Evolutionary conservation across 1,140 invertebrate genomes (phyloP), one percentile per base, ranked within the genome.

Genomic region (Diorhabda carinulata): DNA sequence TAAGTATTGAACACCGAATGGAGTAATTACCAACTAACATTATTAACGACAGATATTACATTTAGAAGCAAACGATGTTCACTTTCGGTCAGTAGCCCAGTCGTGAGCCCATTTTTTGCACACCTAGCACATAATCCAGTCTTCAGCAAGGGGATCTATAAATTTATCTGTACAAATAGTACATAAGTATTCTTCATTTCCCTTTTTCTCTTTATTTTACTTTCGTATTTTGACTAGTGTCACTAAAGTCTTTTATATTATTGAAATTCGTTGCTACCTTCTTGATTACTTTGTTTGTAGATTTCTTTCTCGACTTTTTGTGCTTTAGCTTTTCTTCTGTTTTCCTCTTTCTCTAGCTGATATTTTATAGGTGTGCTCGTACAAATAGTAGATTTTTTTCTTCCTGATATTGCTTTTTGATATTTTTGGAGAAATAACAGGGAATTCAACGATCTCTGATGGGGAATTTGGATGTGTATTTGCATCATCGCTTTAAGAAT

Each of bases 71-170:
- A 61, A 61, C 60, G 7, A 61, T 61, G 60, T 61, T 61, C 6
- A 61, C 60, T 8, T 6, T 61, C 60, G 6, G 60, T 25, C 60
- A 61, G 7, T 61, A 61, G 6, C 5, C 5, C 41, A 7, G 6
- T 61, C 60, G 60, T 61, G 41, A 61, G 60, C 41, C 60, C 60
- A 61, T 61, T 61, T 61, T 61, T 61, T 61, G 60, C 60, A 61
- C 60, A 61, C 60, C 6, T 61, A 61, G 60, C 60, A 61, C 10
- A 61, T 1, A 61, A 61, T 8, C 60, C 60, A 42, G 25, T 25
- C 60, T 10, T 61, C 60, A 7, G n/a, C n/a, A n/a, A n/a, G n/a
- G n/a, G 52, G 60, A 61, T 61, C 25, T 25, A 61, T 61, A 61
- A 7, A 61, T 42, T 61, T 61, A 61, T 1, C 25, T 25, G 25